Conservation (phyloP, 2,797 vertebrate genomes). For the Sandelia bainsii region DNA sequence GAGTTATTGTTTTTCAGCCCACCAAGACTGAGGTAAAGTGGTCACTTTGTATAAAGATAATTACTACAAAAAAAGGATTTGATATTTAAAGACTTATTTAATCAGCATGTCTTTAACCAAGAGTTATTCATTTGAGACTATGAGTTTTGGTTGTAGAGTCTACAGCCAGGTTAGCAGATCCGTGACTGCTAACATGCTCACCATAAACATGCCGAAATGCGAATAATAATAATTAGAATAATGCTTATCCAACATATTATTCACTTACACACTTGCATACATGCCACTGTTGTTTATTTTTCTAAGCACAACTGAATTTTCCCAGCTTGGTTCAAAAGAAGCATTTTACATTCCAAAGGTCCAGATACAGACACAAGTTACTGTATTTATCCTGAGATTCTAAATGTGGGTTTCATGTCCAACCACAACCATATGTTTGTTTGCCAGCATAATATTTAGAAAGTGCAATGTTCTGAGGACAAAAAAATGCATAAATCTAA, state of each 20-base stretch:
- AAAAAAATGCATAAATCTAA: slow-evolving; percentile 40
- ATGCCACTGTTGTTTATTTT: slow-evolving; percentile 26
- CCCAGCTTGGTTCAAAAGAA: slow-evolving; percentile 42
- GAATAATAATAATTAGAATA: no score
- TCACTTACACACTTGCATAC: slow-evolving; percentile 1
- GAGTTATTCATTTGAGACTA: no score
- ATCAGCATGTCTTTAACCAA: no score
- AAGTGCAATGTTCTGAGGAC: slow-evolving; percentile 41
- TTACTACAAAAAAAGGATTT: not conserved
- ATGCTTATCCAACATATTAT: not conserved
- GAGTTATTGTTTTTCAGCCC: not conserved
- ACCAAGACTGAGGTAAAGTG: not conserved
- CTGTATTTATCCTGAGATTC: slow-evolving; percentile 64
- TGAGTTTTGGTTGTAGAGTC: no score
- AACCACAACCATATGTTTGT: slow-evolving; percentile 70
- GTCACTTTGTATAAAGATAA: not conserved
- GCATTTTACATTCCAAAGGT: slow-evolving; percentile 58
- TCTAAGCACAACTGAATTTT: slow-evolving; percentile 12
- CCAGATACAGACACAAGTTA: slow-evolving; percentile 51
- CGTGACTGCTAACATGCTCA: no score
- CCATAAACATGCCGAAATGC: no score
- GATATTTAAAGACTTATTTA: not conserved
- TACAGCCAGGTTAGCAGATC: no score
- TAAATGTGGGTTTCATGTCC: slow-evolving; percentile 60
- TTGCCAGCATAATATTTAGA: slow-evolving; percentile 69